Base-by-base conservation (phyloP, 2,113 vertebrate genomes). In the Ranitomeya variabilis region DNA sequence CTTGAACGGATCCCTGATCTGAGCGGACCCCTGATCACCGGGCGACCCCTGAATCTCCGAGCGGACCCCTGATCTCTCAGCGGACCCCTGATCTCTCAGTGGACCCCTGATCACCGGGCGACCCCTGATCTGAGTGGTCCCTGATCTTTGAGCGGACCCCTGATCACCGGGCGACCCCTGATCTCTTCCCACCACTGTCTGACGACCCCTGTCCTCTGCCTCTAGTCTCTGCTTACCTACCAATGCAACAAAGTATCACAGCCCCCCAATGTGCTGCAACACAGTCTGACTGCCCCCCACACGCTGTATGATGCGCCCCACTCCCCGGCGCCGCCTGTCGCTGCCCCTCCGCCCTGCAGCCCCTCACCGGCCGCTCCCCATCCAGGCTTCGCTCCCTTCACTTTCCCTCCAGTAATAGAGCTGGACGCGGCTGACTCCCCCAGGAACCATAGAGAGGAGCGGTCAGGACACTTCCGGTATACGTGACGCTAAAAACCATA, bases 341-440 rank as follows among this genome's bases (percentile, higher is more conserved):
- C 66, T 66, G 6, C 81, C 37, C 6, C 10, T 51, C 37, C 14
- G 18, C n/a, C 26, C 31, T 11, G 14, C 37, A 10, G 54, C 26
- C 21, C 21, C 7, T n/a, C 37, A 51, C 8, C 51, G 11, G 3
- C 60, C 12, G 45, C 7, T 6, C 4, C 67, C 83, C 66, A 16
- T 16, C 52, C 55, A n/a, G 64, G 45, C n/a, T 18, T 7, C 21
- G 1, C 5, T 18, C 31, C 13, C 23, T 80, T 23, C 55, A 14
- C n/a, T 51, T 60, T 23, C 19, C 71, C 59, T 79, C 85, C 85
- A 86, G 45, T 19, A 7, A 52, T 21, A 60, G 59, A 79, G 74
- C 86, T 45, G 26, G 62, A 59, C 78, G 15, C 64, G 8, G 60
- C 23, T 14, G 23, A 62, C 31, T 66, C 54, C 7, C 11, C 31